Conservation (phyloP, 2,797 vertebrate species). For the Uromys caudimaculatus region DNA sequence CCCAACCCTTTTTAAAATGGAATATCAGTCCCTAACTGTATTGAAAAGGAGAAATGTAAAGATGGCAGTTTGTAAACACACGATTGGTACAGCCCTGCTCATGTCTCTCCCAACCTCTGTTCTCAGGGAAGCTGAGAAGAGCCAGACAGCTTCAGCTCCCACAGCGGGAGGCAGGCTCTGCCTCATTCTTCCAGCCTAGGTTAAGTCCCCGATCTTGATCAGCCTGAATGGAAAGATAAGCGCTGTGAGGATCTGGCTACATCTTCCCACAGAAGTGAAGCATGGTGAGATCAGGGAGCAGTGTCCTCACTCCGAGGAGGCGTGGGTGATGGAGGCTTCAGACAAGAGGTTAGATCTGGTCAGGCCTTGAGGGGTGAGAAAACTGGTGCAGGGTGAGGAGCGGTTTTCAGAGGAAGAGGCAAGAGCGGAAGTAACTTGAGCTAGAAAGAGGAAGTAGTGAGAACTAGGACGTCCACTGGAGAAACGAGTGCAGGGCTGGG, state of each 20-base stretch:
- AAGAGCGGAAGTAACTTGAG: background rate
- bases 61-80: slow-evolving; percentile 2
- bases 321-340: background rate
- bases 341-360: background rate
- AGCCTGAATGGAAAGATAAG: background rate
- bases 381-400: background rate
- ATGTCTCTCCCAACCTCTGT: background rate
- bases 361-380: background rate
- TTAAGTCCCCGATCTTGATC: background rate
- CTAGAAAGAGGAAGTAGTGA: background rate
- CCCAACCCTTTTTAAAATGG: background rate
- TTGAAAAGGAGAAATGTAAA: slow-evolving; percentile 10
- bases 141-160: background rate
- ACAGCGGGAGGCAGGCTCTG: background rate
- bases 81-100: background rate
- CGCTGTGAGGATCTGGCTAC: background rate
- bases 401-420: background rate
- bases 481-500: background rate
- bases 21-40: background rate
- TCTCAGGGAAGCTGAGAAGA: background rate
- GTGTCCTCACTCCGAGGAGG: background rate
- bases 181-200: background rate
- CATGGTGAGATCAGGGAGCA: background rate
- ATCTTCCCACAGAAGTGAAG: background rate
- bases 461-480: background rate